A percentile compares a stretch with the other conserved stretches of the same genome.
Evolutionary conservation across 1,140 invertebrate genomes (phyloP).

Genomic region (Berghia stephanieae): DNA sequence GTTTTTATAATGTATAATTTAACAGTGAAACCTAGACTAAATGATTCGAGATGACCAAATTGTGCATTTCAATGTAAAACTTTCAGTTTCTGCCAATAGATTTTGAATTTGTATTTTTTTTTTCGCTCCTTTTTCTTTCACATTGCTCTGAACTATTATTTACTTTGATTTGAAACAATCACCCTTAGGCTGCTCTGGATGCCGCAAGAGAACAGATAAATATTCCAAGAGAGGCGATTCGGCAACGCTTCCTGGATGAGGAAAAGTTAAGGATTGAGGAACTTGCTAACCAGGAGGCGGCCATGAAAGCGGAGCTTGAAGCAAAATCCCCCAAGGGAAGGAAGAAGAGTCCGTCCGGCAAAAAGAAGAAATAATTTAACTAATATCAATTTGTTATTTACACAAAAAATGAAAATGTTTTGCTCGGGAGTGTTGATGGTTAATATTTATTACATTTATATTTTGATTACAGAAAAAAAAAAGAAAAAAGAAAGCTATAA

Average conservation of each 20-base stretch:
- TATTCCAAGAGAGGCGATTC: slow-evolving; percentile 61
- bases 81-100: not conserved
- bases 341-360: slow-evolving; percentile 58
- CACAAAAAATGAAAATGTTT: too few species aligned
- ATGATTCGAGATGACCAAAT: too few species aligned
- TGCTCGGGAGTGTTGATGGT: too few species aligned
- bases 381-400: not conserved
- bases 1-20: too few species aligned
- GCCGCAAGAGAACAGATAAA: slow-evolving; percentile 56
- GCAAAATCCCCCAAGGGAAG: slow-evolving; percentile 61
- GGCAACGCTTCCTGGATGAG: slow-evolving; percentile 63
- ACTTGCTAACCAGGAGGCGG: slow-evolving; percentile 58
- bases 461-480: too few species aligned
- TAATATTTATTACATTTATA: too few species aligned
- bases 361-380: slow-evolving; percentile 46
- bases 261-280: slow-evolving; percentile 59
- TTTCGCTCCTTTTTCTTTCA: slow-evolving; percentile 2
- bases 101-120: not conserved
- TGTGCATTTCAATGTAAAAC: slow-evolving; percentile 9
- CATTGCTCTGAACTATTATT: slow-evolving; percentile 13
- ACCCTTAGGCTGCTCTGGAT: slow-evolving; percentile 59
- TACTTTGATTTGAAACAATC: not conserved
- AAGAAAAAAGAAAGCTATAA: too few species aligned
- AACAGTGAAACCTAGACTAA: too few species aligned
- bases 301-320: slow-evolving; percentile 55